Conservation (phyloP, 2,113 vertebrate genomes). For the Osmerus mordax region DNA sequence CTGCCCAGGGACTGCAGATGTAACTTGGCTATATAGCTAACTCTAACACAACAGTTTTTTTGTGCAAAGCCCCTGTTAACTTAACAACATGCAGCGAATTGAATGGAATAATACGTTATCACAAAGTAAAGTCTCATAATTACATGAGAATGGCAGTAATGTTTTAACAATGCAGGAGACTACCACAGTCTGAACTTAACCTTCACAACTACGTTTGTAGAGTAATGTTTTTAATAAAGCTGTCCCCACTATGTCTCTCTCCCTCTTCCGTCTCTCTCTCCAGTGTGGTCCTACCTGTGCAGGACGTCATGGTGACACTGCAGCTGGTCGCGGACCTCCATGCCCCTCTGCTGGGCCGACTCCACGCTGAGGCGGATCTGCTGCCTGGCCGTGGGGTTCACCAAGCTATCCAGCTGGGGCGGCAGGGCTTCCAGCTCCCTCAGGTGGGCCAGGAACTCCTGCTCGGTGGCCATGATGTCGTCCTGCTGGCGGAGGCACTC, state of each 20-base stretch:
- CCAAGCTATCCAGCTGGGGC: conserved; percentile 75
- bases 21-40: too few species aligned
- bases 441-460: conserved; percentile 76
- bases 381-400: conserved; percentile 76
- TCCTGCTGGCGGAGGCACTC: conserved; percentile 82
- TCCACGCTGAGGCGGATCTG: conserved; percentile 77
- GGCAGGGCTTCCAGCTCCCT: conserved; percentile 78
- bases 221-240: background rate
- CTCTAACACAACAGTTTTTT: too few species aligned
- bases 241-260: background rate
- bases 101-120: too few species aligned
- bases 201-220: too few species aligned
- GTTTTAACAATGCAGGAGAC: too few species aligned
- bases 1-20: too few species aligned
- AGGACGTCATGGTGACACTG: conserved; percentile 79
- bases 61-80: too few species aligned
- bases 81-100: too few species aligned
- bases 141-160: too few species aligned
- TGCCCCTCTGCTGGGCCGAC: conserved; percentile 77
- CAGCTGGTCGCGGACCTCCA: conserved; percentile 74
- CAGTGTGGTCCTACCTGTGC: conserved; percentile 74
- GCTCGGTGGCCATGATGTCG: conserved; percentile 87
- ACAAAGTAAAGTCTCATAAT: too few species aligned
- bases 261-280: background rate
- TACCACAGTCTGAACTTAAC: too few species aligned